These are phyloP conservation scores for Neopipo cinnamomea DNA, from an alignment of 2,113 vertebrate genomes.

Conservation along the genomic window DNA sequence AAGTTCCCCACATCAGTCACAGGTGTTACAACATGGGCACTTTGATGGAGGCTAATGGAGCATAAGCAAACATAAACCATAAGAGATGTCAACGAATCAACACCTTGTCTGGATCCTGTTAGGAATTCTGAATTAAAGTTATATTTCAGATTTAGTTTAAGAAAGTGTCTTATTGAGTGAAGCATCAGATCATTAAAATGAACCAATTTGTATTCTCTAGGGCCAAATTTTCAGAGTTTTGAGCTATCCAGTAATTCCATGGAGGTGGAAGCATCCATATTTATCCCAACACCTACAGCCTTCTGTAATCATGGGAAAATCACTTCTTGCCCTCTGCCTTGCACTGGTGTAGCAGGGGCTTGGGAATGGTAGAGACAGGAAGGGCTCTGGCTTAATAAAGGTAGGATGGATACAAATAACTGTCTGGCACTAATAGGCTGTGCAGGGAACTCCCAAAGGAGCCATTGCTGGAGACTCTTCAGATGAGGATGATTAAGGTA, in stretches of 20 bases:
- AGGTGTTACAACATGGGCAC: background rate
- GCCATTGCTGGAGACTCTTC: slow-evolving; percentile 25
- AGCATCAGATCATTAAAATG: background rate
- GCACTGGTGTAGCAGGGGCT: background rate
- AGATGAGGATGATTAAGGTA: slow-evolving; percentile 41
- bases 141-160: background rate
- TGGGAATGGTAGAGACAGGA: background rate
- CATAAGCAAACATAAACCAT: background rate
- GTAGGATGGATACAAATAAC: slow-evolving; percentile 10
- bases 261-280: background rate
- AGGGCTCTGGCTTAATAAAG: background rate
- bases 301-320: background rate
- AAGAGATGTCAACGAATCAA: background rate
- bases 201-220: background rate
- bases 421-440: slow-evolving; percentile 24
- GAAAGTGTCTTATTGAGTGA: background rate
- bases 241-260: background rate
- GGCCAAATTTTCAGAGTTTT: background rate
- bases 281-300: background rate
- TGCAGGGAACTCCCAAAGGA: slow-evolving; percentile 38
- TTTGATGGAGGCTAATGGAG: background rate
- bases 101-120: background rate
- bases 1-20: background rate
- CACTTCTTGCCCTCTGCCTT: background rate
- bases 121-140: background rate